Base-by-base conservation (phyloP, 2,888 invertebrate genomes). In the Eurois occulta region DNA sequence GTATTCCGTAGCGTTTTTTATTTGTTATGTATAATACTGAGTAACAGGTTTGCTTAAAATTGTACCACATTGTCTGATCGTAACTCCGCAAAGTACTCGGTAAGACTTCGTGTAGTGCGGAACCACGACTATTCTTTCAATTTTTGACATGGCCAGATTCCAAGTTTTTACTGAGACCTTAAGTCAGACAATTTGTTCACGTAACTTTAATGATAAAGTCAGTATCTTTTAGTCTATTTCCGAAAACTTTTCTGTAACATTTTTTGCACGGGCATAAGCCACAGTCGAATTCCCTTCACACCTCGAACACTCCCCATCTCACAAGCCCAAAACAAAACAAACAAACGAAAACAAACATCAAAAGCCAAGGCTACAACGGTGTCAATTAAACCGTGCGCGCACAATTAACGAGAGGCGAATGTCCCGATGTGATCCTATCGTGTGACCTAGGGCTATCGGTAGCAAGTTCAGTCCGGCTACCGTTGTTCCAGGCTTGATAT, bases 391-490 rank as follows among this genome's bases (percentile, higher is more conserved):
- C 87, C 91, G 90, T 86, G 90, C 90, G 86, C 87, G 88, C 91
- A 94, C 95, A 95, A 95, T 96, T 95, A 95, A 95, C 94, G 92
- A 80, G 83, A 65, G 87, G 91, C 91, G 93, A 93, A 95, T 95
- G 95, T 95, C 92, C 80, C 89, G 92, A 92, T 92, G 91, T 90
- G 96, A 96, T 96, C 89, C 86, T 94, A 95, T 96, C 96, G 88
- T 80, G 83, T 94, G 96, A 96, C 95, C 96, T 90, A 89, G 90
- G 96, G 95, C 94, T 95, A 96, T 96, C 95, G 93, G 90, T 91
- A 90, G 91, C 93, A 90, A 93, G 95, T 93, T 94, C 92, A 93
- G 90, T 93, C 92, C 93, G 91, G 94, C 95, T 95, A 94, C 95
- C 93, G 93, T 93, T 91, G 90, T 91, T 89, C 90, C 91, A 91